These are phyloP conservation scores for Phodopus roborovskii DNA, from an alignment of 2,113 vertebrate genomes.

Conservation along the genomic window DNA sequence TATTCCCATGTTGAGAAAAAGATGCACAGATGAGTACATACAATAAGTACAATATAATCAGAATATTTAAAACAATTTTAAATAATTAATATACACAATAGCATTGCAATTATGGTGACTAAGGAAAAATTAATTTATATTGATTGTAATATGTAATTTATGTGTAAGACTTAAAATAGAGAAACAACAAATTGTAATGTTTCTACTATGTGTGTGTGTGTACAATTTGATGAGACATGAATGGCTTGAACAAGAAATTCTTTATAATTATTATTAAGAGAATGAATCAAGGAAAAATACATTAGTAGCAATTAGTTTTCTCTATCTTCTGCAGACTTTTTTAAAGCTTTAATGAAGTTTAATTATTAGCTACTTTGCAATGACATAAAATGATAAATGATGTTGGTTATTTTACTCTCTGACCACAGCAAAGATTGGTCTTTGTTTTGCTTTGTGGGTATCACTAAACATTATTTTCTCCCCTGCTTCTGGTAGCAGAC, in stretches of 20 bases:
- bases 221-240: not conserved
- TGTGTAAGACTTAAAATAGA: not conserved
- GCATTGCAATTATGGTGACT: not conserved
- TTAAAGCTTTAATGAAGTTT: conserved; percentile 31
- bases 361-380: not conserved
- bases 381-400: not conserved
- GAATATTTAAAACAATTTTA: not conserved
- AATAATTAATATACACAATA: not conserved
- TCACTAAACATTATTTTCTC: not conserved
- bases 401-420: conserved; percentile 1
- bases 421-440: not conserved
- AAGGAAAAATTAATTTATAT: not conserved
- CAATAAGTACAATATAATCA: not conserved
- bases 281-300: conserved; percentile 29
- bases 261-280: conserved; percentile 18
- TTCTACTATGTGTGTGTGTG: not conserved
- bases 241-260: not conserved
- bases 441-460: conserved; percentile 21
- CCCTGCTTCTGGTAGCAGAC: not conserved
- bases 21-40: no score
- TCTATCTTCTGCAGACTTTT: not conserved
- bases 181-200: not conserved
- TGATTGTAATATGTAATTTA: not conserved
- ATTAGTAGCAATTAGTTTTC: not conserved
- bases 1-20: not conserved